Conservation (phyloP, 2,888 invertebrate species). For the Stegana nigrithorax region DNA sequence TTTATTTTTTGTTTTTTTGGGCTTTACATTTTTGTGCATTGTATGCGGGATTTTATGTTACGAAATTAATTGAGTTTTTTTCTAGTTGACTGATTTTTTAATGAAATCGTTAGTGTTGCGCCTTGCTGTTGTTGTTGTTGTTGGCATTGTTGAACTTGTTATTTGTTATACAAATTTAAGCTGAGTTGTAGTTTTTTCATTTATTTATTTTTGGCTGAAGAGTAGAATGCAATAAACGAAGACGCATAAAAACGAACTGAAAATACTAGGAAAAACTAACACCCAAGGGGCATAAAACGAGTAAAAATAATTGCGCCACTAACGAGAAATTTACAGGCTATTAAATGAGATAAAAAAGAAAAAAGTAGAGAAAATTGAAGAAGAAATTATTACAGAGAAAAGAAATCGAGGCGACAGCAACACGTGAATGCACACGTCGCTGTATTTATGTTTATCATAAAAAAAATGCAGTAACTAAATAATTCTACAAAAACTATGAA, state of each 20-base stretch:
- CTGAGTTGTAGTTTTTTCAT: slow-evolving; percentile 27
- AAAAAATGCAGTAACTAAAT: not conserved
- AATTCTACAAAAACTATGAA: slow-evolving; percentile 1
- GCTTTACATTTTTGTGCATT: slow-evolving; percentile 21
- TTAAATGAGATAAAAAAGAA: no score
- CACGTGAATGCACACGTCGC: slow-evolving; percentile 3
- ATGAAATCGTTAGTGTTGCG: slow-evolving; percentile 57
- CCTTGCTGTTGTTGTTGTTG: not conserved
- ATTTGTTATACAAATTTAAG: no score
- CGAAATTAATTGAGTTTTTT: slow-evolving; percentile 62
- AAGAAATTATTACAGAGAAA: not conserved
- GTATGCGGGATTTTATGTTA: slow-evolving; percentile 42
- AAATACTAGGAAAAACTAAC: slow-evolving; percentile 27
- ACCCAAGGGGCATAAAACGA: slow-evolving; percentile 30
- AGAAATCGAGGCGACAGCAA: not conserved
- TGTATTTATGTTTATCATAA: slow-evolving; percentile 6
- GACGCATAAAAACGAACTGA: not conserved
- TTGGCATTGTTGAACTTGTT: slow-evolving; percentile 1
- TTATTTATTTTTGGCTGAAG: not conserved
- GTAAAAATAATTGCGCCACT: slow-evolving; percentile 25
- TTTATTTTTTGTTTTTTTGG: slow-evolving; percentile 19
- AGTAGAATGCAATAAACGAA: no score
- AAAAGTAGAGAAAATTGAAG: slow-evolving; percentile 25
- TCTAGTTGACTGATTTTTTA: slow-evolving; percentile 59
- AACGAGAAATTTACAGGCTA: slow-evolving; percentile 29